Conservation (phyloP, 2,797 vertebrate species). For the Sphaeramia orbicularis region DNA sequence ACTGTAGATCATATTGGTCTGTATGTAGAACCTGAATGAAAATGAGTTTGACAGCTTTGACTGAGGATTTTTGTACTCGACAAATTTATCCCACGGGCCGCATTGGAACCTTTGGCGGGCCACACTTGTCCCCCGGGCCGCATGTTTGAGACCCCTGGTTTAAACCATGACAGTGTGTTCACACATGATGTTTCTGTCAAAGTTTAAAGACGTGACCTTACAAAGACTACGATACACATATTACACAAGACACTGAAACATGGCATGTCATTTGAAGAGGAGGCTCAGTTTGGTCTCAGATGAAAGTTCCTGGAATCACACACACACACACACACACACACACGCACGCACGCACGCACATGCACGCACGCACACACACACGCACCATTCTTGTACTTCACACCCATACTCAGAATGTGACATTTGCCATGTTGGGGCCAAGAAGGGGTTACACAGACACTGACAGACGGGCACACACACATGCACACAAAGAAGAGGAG, state of each 20-base stretch:
- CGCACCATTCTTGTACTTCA: constrained; percentile 54
- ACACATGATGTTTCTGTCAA: too few relatives aligned
- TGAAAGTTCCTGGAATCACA: constrained; percentile 61
- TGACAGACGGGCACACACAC: constrained; percentile 23
- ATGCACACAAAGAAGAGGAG: constrained; percentile 28
- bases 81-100: too few relatives aligned
- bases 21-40: too few relatives aligned
- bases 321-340: constrained; percentile 11
- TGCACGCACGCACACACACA: constrained; percentile 15
- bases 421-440: constrained; percentile 60
- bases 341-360: constrained; percentile 25
- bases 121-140: too few relatives aligned
- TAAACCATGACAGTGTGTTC: too few relatives aligned
- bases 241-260: constrained; percentile 27
- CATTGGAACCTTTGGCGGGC: too few relatives aligned
- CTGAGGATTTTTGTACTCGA: too few relatives aligned
- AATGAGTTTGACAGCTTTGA: too few relatives aligned
- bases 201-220: not conserved
- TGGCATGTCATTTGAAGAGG: constrained; percentile 38
- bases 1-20: too few relatives aligned
- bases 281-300: constrained; percentile 12
- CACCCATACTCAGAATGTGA: constrained; percentile 74
- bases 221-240: constrained; percentile 7
- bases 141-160: too few relatives aligned
- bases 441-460: constrained; percentile 33